These are phyloP conservation scores for Atherinomorus stipes DNA, from an alignment of 2,113 vertebrate species.

Conservation along the genomic window DNA sequence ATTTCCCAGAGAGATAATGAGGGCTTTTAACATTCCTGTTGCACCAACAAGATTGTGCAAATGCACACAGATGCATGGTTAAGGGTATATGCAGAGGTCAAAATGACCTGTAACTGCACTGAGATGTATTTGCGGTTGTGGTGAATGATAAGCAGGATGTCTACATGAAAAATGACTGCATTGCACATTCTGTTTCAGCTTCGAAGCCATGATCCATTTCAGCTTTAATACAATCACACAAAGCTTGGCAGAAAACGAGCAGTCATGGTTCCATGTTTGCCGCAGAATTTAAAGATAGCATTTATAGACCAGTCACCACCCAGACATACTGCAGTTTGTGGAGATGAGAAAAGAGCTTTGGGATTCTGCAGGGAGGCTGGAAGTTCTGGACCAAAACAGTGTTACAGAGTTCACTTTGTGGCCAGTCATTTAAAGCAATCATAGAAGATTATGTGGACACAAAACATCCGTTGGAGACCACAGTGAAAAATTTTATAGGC, in stretches of 20 bases:
- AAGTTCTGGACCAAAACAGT: conserved; percentile 17
- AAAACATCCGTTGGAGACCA: conserved; percentile 42
- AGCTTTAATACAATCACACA: conserved; percentile 45
- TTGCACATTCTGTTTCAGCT: conserved; percentile 43
- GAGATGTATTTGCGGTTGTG: conserved; percentile 58
- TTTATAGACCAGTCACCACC: conserved; percentile 61
- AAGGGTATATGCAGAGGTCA: conserved; percentile 43
- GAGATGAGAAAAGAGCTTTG: conserved; percentile 25
- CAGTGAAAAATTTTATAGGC: conserved; percentile 17
- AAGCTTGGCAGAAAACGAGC: conserved; percentile 48
- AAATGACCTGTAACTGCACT: conserved; percentile 58
- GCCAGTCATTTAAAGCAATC: conserved; percentile 50
- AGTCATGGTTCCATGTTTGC: conserved; percentile 49
- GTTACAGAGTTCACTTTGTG: conserved; percentile 26
- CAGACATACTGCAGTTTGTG: conserved; percentile 44
- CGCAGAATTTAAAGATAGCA: conserved; percentile 73
- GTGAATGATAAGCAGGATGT: conserved; percentile 65
- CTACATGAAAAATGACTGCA: conserved; percentile 50
- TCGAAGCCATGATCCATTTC: conserved; percentile 23
- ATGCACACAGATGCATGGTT: conserved; percentile 21
- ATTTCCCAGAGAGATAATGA: conserved; percentile 73
- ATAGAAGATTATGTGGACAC: conserved; percentile 42
- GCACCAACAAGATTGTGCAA: conserved; percentile 60
- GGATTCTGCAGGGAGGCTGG: conserved; percentile 43
- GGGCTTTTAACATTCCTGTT: conserved; percentile 75